Base-by-base conservation (phyloP, 92 coral and sea anemone species). In the Nematostella vectensis region DNA sequence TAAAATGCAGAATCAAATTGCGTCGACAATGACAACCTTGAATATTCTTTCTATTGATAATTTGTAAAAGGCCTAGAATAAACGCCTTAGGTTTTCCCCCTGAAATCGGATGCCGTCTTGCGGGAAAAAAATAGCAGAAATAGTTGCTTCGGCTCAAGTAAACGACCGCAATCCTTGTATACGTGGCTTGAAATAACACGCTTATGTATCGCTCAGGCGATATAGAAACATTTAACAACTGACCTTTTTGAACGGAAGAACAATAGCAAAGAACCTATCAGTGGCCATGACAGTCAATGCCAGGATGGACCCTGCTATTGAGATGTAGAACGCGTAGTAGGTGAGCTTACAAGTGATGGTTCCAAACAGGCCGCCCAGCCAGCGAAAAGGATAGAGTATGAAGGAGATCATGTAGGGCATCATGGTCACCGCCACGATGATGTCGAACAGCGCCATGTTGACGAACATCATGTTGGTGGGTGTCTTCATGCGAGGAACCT, bases 181-280 rank as follows among this genome's bases (percentile, higher is more conserved):
- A n/a, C n/a, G n/a, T n/a, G n/a, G n/a, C n/a, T n/a, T n/a, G n/a
- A n/a, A n/a, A n/a, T n/a, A n/a, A n/a, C n/a, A n/a, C n/a, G n/a
- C n/a, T n/a, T n/a, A n/a, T n/a, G n/a, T n/a, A n/a, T n/a, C n/a
- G n/a, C n/a, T n/a, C n/a, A n/a, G n/a, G n/a, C n/a, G n/a, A n/a
- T n/a, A n/a, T n/a, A n/a, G n/a, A n/a, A n/a, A n/a, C n/a, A n/a
- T n/a, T n/a, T n/a, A n/a, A n/a, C n/a, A n/a, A n/a, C n/a, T n/a
- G n/a, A n/a, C n/a, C n/a, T n/a, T n/a, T 17, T 1, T 1, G 10
- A 57, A 16, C 21, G 62, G 62, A 37, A 4, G 29, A 17, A 38
- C 40, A 9, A 57, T 57, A 19, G 62, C 62, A 37, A 57, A 57
- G 62, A 31, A 57, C 4, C 62, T 31, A 33, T 57, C 62, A 33